Conservation (phyloP, 2,888 invertebrate species). For the Apoderus coryli region DNA sequence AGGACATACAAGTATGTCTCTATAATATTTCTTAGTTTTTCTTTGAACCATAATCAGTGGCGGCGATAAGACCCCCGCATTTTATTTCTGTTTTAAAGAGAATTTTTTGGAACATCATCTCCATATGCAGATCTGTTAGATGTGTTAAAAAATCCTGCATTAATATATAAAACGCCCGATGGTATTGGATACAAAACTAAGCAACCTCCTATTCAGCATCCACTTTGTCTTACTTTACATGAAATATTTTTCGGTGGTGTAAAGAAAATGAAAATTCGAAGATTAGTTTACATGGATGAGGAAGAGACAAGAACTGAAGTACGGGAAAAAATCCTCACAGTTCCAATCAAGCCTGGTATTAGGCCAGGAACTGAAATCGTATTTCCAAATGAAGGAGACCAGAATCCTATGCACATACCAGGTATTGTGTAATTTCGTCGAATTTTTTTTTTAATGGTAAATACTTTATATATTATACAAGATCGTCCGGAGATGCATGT, state of each 20-base stretch:
- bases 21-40: no score
- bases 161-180: conserved; percentile 44
- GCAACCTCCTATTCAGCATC: conserved; percentile 40
- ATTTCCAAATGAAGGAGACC: conserved; percentile 70
- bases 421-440: no score
- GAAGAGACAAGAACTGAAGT: conserved; percentile 46
- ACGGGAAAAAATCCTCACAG: conserved; percentile 56
- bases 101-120: conserved; percentile 71
- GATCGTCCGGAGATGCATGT: no score
- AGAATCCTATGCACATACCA: conserved; percentile 55
- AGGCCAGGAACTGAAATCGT: conserved; percentile 54
- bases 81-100: conserved; percentile 27
- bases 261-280: conserved; percentile 72
- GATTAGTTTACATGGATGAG: conserved; percentile 50
- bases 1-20: conserved; percentile 46
- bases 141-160: conserved; percentile 45
- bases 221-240: conserved; percentile 42
- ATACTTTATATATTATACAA: no score
- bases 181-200: conserved; percentile 46
- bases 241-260: conserved; percentile 58
- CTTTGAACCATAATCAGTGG: no score
- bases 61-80: no score
- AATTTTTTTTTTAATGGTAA: background rate
- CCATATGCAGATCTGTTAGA: conserved; percentile 68
- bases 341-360: conserved; percentile 62